Conservation (phyloP, 1,140 invertebrate genomes). For the Araneus ventricosus region DNA sequence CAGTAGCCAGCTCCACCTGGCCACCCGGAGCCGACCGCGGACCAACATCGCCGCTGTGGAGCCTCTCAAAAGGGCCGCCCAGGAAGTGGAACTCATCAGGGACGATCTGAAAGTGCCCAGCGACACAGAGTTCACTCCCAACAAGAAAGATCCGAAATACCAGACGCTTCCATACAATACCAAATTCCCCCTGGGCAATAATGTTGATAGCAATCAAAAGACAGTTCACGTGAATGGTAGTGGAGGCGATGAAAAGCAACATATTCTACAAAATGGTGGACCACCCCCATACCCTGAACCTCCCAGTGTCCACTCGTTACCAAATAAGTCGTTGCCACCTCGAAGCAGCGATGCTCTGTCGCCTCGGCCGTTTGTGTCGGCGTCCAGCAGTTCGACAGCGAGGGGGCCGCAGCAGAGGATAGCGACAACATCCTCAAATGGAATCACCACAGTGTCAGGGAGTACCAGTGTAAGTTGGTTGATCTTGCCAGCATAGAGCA, state of each 20-base stretch:
- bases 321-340: slow-evolving; percentile 53
- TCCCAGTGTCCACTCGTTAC: slow-evolving; percentile 39
- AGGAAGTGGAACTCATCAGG: slow-evolving; percentile 76
- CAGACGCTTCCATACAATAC: slow-evolving; percentile 95
- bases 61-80: slow-evolving; percentile 87
- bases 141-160: slow-evolving; percentile 95
- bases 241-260: slow-evolving; percentile 56
- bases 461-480: slow-evolving; percentile 48
- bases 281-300: slow-evolving; percentile 63
- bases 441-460: neutral
- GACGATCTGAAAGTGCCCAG: slow-evolving; percentile 78
- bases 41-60: slow-evolving; percentile 89
- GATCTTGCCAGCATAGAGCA: no score
- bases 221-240: slow-evolving; percentile 77
- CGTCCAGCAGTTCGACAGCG: slow-evolving; percentile 20
- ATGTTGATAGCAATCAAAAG: slow-evolving; percentile 75
- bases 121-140: slow-evolving; percentile 81
- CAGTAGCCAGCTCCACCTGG: slow-evolving; percentile 85
- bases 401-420: slow-evolving; percentile 49
- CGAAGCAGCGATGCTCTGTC: slow-evolving; percentile 57
- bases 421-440: slow-evolving; percentile 21
- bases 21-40: slow-evolving; percentile 78
- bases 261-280: slow-evolving; percentile 47
- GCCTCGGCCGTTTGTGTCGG: slow-evolving; percentile 65
- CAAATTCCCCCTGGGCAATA: slow-evolving; percentile 83